These are phyloP conservation scores for Leptoteleia sp. DNA, from an alignment of 1,140 invertebrate genomes.

Conservation along the genomic window DNA sequence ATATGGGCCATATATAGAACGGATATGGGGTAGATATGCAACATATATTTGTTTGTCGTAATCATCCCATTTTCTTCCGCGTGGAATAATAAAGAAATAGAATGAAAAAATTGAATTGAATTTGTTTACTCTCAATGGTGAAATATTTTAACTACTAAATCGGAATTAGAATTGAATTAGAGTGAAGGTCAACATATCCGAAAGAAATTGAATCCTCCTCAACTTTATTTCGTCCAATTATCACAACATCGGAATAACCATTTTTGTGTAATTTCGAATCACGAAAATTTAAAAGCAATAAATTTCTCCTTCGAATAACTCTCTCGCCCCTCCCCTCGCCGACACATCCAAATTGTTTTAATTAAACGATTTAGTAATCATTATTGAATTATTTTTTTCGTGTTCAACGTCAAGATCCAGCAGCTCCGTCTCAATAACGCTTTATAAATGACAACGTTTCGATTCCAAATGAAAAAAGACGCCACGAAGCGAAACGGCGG, in stretches of 20 bases:
- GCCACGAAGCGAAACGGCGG: no score
- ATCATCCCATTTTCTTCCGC: no score
- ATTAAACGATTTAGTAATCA: conserved; percentile 50
- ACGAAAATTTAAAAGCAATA: conserved; percentile 31
- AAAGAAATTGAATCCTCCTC: conserved; percentile 26
- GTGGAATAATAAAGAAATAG: no score
- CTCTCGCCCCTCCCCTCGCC: no score
- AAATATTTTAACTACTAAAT: no score
- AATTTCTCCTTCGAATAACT: conserved; percentile 33
- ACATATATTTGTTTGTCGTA: no score
- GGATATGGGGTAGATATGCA: no score
- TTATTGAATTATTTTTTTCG: conserved; percentile 43
- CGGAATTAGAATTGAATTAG: neutral
- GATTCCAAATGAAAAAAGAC: conserved; percentile 31
- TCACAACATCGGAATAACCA: conserved; percentile 33
- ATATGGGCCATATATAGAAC: no score
- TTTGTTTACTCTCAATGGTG: no score
- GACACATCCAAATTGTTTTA: conserved; percentile 36
- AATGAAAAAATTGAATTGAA: no score
- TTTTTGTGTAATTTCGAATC: conserved; percentile 39
- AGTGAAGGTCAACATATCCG: neutral
- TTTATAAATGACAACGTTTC: conserved; percentile 53
- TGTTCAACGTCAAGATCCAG: conserved; percentile 35
- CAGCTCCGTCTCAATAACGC: conserved; percentile 39
- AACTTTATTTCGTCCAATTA: conserved; percentile 38